Evolutionary conservation across 2,113 vertebrate genomes (phyloP).

Genomic region (Cottus gobio): DNA sequence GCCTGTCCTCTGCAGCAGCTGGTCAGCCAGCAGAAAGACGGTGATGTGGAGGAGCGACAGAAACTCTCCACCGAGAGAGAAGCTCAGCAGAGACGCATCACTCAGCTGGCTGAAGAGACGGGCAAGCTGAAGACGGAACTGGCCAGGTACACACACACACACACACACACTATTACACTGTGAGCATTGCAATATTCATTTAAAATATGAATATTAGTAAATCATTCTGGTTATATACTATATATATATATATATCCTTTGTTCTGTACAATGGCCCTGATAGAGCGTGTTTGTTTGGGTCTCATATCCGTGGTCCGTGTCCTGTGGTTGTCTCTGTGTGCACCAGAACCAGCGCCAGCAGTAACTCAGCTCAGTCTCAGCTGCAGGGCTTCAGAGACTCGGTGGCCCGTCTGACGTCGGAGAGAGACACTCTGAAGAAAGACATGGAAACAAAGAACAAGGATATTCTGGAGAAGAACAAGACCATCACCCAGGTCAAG

Average conservation of each 20-base stretch:
- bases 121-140: constrained; percentile 93
- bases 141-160: constrained; percentile 83
- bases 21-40: constrained; percentile 93
- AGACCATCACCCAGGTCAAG: constrained; percentile 97
- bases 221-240: not conserved
- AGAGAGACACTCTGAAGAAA: constrained; percentile 90
- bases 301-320: not conserved
- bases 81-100: constrained; percentile 89
- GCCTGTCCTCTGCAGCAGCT: constrained; percentile 85
- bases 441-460: constrained; percentile 87
- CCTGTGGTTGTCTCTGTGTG: not conserved
- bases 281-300: not conserved
- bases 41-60: constrained; percentile 92
- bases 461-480: constrained; percentile 94
- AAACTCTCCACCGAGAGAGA: constrained; percentile 91
- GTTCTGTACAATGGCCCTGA: not conserved
- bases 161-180: not conserved
- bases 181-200: not conserved
- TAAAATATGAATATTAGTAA: not conserved
- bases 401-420: constrained; percentile 83
- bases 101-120: constrained; percentile 92
- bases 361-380: constrained; percentile 89
- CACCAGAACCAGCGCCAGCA: constrained; percentile 76
- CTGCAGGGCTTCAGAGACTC: constrained; percentile 89
- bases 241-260: not conserved